Base-by-base conservation (phyloP, 2,888 invertebrate species). In the Brassicogethes aeneus region DNA sequence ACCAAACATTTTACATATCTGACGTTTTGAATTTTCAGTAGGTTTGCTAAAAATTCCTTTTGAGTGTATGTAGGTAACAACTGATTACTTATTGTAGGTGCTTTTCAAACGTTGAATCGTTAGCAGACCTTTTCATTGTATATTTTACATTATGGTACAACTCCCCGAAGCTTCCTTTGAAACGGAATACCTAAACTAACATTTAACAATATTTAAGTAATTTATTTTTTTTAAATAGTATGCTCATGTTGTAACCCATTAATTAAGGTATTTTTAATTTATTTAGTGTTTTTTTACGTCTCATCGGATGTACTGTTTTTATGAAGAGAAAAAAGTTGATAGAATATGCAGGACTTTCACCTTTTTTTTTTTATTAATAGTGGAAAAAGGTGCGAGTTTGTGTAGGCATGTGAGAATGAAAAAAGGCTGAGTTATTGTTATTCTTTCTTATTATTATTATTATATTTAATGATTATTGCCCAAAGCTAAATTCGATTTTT, bases 381-480 rank as follows among this genome's bases (percentile, higher is more conserved):
- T n/a, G n/a, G n/a, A n/a, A n/a, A n/a, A n/a, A n/a, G n/a, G n/a
- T n/a, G n/a, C n/a, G 23, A 23, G 23, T 10, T 10, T 23, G 23
- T 23, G 42, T 40, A 44, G 44, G 46, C 36, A 38, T 38, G 42
- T 44, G 46, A 44, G 36, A 43, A 46, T 39, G 39, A 44, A 44
- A 47, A 45, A 47, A 47, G 45, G 44, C 47, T 47, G 47, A 47
- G 44, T 43, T 46, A 42, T 40, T 41, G 42, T 44, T 43, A 39
- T 46, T 39, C 40, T 44, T 46, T 39, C 40, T 46, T 41, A 37
- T 34, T 41, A 39, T 36, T 34, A 23, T n/a, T n/a, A n/a, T n/a
- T n/a, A n/a, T n/a, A n/a, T n/a, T n/a, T n/a, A n/a, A n/a, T n/a
- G n/a, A 23, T 23, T 23, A 23, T 7, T 23, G 23, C 23, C 23